A percentile compares a stretch with the other conserved stretches of the same genome.
phyloP scores from a whole-genome alignment of 2,113 vertebrate genomes.

The Lycocorax pyrrhopterus region DNA sequence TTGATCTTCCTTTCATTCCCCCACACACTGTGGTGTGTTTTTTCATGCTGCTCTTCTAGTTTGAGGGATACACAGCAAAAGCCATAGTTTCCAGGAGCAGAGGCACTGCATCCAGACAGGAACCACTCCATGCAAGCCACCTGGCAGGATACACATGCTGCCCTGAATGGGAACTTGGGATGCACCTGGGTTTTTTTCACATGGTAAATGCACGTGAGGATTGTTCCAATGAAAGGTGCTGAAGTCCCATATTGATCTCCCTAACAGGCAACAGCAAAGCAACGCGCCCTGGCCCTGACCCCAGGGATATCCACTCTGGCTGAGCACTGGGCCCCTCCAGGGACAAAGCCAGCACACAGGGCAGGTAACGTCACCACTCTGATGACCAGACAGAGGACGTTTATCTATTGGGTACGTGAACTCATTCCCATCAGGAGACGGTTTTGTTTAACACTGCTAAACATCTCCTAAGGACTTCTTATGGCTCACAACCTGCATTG shows the following conservation, averaged over 20 bases:
- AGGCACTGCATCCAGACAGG: neutral
- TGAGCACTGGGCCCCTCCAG: neutral
- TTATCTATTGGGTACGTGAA: neutral
- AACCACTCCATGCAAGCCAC: neutral
- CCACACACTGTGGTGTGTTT: accelerated
- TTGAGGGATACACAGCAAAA: neutral
- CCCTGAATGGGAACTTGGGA: neutral
- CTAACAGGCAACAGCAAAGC: neutral
- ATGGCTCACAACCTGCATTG: neutral
- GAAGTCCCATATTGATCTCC: constrained; percentile 33
- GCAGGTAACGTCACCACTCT: neutral
- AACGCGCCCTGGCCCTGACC: constrained; percentile 15
- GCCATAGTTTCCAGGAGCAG: neutral
- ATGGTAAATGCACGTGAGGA: neutral
- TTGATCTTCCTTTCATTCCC: neutral
- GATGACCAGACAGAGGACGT: neutral
- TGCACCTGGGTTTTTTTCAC: neutral
- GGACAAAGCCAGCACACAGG: neutral
- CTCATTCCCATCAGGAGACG: neutral
- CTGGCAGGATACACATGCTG: neutral
- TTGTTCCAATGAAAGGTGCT: neutral
- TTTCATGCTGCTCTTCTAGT: neutral
- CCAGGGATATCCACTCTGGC: neutral
- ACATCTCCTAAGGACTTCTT: neutral
- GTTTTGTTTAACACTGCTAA: neutral